Evolutionary conservation across 2,888 invertebrate species (phyloP).

Genomic region (Noctuana brunneofusca): DNA sequence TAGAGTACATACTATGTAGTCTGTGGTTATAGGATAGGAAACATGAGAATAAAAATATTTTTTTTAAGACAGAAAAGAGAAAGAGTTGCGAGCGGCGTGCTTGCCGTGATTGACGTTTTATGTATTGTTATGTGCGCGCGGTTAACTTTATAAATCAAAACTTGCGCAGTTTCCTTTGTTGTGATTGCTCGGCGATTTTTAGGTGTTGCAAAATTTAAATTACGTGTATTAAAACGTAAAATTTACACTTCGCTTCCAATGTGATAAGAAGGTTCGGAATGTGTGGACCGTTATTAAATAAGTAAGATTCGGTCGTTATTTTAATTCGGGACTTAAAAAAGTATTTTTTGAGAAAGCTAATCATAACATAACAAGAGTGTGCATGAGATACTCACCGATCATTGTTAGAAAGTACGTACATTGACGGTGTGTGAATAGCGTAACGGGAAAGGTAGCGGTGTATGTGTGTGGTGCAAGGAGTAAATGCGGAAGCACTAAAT

Average conservation of each 20-base stretch:
- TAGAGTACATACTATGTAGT: no score
- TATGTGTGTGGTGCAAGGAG: conserved; percentile 16
- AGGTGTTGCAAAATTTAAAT: conserved; percentile 1
- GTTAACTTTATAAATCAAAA: conserved; percentile 23
- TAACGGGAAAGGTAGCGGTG: conserved; percentile 16
- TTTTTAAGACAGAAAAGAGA: no score
- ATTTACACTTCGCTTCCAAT: background rate
- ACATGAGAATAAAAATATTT: no score
- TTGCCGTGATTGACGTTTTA: background rate
- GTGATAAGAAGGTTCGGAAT: background rate
- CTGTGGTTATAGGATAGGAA: no score
- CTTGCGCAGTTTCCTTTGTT: conserved; percentile 15
- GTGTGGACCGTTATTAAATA: conserved; percentile 33
- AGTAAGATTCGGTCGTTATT: conserved; percentile 42
- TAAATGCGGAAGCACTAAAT: conserved; percentile 18
- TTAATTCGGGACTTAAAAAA: conserved; percentile 36
- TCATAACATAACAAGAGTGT: background rate
- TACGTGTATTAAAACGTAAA: background rate
- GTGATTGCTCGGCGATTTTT: conserved; percentile 7
- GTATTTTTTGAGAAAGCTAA: background rate
- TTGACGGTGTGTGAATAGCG: no score
- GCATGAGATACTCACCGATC: conserved; percentile 29
- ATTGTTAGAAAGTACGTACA: conserved; percentile 35
- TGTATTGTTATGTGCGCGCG: conserved; percentile 13
- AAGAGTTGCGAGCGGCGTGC: background rate